phyloP scores from a whole-genome alignment of 2,888 invertebrate species.

The Cenopis cana region DNA sequence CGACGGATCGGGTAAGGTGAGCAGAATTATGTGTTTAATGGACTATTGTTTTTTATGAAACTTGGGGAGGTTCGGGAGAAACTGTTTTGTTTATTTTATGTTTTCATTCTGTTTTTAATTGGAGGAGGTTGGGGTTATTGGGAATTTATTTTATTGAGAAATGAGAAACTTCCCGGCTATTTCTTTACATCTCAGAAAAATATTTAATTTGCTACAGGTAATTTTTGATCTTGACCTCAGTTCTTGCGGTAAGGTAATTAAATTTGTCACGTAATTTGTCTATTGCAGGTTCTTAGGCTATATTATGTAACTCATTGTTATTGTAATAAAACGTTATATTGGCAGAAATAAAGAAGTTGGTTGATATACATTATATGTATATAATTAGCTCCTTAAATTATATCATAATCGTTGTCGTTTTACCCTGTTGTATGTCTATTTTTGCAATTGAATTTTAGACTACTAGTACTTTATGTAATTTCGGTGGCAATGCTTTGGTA shows the following conservation, averaged over 20 bases:
- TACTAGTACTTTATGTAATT: too few species aligned
- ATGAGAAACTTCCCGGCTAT: too few species aligned
- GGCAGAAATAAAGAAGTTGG: too few species aligned
- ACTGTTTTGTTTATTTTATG: slow-evolving; percentile 13
- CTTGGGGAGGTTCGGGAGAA: slow-evolving; percentile 11
- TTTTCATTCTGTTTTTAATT: slow-evolving; percentile 18
- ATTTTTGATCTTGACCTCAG: not conserved
- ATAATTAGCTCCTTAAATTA: too few species aligned
- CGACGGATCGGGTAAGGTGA: slow-evolving; percentile 80
- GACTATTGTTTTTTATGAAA: slow-evolving; percentile 36
- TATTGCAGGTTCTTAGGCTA: not conserved
- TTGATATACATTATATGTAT: too few species aligned
- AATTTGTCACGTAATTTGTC: not conserved
- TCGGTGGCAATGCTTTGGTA: too few species aligned
- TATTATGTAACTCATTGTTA: not conserved
- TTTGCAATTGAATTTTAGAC: too few species aligned
- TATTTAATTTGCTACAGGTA: not conserved
- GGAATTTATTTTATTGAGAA: not conserved
- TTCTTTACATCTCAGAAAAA: not conserved
- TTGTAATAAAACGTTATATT: not conserved
- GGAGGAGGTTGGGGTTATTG: not conserved
- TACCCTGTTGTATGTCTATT: too few species aligned
- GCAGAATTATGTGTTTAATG: slow-evolving; percentile 50
- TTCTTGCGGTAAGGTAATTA: not conserved
- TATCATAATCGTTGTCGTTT: too few species aligned